Conservation (phyloP, 2,888 invertebrate genomes). For the Euproctis similis region DNA sequence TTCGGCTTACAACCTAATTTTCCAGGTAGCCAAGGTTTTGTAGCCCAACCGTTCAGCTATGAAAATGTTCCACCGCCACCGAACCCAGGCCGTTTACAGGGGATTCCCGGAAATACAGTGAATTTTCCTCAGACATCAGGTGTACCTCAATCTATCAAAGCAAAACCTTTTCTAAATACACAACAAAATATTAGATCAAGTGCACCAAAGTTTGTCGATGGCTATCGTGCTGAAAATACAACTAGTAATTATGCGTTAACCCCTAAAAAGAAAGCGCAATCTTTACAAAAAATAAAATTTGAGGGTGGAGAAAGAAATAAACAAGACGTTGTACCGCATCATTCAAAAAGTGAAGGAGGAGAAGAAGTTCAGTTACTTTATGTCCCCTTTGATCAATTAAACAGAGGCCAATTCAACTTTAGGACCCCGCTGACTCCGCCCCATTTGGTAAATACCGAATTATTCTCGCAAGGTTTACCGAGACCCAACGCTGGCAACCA, state of each 20-base stretch:
- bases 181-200: slow-evolving; percentile 37
- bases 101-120: slow-evolving; percentile 31
- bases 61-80: slow-evolving; percentile 38
- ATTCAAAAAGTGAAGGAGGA: slow-evolving; percentile 62
- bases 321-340: slow-evolving; percentile 31
- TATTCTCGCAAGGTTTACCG: slow-evolving; percentile 41
- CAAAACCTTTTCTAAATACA: slow-evolving; percentile 43
- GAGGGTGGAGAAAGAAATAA: slow-evolving; percentile 47
- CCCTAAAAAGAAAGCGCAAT: slow-evolving; percentile 46
- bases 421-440: slow-evolving; percentile 40
- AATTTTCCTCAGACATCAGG: slow-evolving; percentile 32
- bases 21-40: slow-evolving; percentile 56
- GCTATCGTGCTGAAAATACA: slow-evolving; percentile 55
- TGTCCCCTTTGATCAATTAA: slow-evolving; percentile 86
- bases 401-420: slow-evolving; percentile 64
- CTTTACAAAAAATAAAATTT: slow-evolving; percentile 58
- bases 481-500: slow-evolving; percentile 38
- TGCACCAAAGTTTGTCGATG: slow-evolving; percentile 56
- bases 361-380: slow-evolving; percentile 87
- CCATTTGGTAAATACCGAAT: slow-evolving; percentile 44
- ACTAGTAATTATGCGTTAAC: slow-evolving; percentile 31
- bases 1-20: slow-evolving; percentile 62
- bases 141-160: slow-evolving; percentile 25
- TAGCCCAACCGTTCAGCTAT: slow-evolving; percentile 50
- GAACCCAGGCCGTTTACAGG: slow-evolving; percentile 21